These are phyloP conservation scores for Danio choprae DNA, from an alignment of 2,797 vertebrate genomes.

Conservation along the genomic window DNA sequence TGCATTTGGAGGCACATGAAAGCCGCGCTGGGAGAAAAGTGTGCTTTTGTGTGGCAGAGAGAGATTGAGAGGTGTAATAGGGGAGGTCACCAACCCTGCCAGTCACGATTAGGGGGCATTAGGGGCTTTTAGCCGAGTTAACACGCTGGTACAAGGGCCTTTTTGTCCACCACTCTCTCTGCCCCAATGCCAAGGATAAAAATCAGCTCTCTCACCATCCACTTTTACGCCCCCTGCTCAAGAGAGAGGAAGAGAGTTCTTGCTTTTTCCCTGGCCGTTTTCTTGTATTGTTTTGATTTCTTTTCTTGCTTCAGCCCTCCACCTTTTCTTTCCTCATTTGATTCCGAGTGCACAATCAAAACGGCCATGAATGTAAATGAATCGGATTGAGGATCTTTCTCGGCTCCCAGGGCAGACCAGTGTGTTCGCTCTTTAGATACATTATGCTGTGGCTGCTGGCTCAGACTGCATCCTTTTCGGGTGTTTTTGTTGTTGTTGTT, in stretches of 20 bases:
- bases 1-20: constrained; percentile 61
- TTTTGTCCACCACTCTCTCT: constrained; percentile 71
- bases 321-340: constrained; percentile 48
- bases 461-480: constrained; percentile 15
- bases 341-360: constrained; percentile 56
- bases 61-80: constrained; percentile 54
- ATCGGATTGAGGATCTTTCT: constrained; percentile 43
- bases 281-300: constrained; percentile 43
- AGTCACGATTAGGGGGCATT: constrained; percentile 81
- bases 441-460: constrained; percentile 40
- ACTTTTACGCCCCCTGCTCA: constrained; percentile 47
- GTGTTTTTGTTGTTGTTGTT: constrained; percentile 3
- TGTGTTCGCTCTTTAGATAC: constrained; percentile 43
- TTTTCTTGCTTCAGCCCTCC: constrained; percentile 29
- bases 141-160: constrained; percentile 73
- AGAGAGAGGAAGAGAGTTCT: constrained; percentile 53
- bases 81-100: constrained; percentile 72
- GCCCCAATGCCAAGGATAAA: constrained; percentile 61
- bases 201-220: constrained; percentile 64
- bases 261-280: constrained; percentile 51
- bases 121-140: constrained; percentile 74
- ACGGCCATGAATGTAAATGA: constrained; percentile 63
- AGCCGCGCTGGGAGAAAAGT: constrained; percentile 54
- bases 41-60: constrained; percentile 59
- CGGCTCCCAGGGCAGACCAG: constrained; percentile 18